These are phyloP conservation scores for Pandemis heparana DNA, from an alignment of 2,888 invertebrate species.

Conservation along the genomic window DNA sequence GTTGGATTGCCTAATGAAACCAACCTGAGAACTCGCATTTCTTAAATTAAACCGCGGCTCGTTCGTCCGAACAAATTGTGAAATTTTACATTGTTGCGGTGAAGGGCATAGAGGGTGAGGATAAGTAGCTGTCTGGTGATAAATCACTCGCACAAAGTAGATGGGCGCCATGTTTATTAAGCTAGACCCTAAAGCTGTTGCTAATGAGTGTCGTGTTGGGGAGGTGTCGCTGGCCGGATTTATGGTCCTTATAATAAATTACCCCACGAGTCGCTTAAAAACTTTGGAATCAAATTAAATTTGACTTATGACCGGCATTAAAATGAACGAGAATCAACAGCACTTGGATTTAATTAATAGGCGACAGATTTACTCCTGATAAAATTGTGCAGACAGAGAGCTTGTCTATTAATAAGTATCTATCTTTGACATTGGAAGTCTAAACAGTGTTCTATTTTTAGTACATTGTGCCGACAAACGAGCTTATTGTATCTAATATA, in stretches of 20 bases:
- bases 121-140: constrained; percentile 43
- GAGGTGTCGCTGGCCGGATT: constrained; percentile 51
- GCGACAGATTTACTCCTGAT: constrained; percentile 12
- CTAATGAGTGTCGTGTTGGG: constrained; percentile 56
- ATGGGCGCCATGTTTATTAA: constrained; percentile 56
- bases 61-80: constrained; percentile 26
- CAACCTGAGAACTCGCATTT: constrained; percentile 24
- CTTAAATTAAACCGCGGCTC: constrained; percentile 17
- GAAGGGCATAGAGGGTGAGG: constrained; percentile 21
- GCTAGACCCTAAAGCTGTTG: constrained; percentile 48
- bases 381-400: constrained; percentile 13
- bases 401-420: constrained; percentile 13
- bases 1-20: constrained; percentile 47
- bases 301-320: constrained; percentile 2
- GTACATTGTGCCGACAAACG: not conserved
- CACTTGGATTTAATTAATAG: constrained; percentile 13
- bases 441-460: constrained; percentile 10
- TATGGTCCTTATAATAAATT: constrained; percentile 51
- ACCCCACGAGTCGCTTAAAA: constrained; percentile 6
- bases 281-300: constrained; percentile 6
- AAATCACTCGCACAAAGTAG: constrained; percentile 45
- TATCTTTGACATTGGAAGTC: constrained; percentile 16
- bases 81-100: constrained; percentile 23
- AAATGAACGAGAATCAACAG: not conserved
- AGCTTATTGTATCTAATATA: not conserved